These are phyloP conservation scores for Vanessa cardui DNA, from an alignment of 2,888 invertebrate genomes.

Conservation along the genomic window DNA sequence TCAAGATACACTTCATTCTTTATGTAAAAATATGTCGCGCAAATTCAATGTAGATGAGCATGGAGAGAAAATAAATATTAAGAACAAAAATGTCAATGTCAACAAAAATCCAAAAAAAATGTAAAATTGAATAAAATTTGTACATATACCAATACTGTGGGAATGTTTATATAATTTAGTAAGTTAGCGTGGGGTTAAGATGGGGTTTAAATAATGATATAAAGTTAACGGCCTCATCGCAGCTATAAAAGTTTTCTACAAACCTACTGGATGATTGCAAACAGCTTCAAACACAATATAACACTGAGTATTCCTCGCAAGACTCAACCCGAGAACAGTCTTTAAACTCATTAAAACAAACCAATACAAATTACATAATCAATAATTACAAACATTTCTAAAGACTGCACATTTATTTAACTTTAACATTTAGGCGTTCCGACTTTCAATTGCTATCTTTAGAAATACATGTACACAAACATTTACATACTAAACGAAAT, in stretches of 20 bases:
- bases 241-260: constrained; percentile 71
- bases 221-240: constrained; percentile 66
- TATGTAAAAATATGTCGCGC: too few relatives aligned
- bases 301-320: constrained; percentile 35
- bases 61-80: neutral
- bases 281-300: constrained; percentile 35
- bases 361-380: constrained; percentile 27
- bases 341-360: constrained; percentile 37
- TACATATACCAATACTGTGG: constrained; percentile 47
- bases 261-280: constrained; percentile 73
- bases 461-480: constrained; percentile 16
- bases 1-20: too few relatives aligned
- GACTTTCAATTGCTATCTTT: constrained; percentile 22
- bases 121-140: constrained; percentile 23
- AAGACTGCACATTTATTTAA: neutral
- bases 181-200: constrained; percentile 34
- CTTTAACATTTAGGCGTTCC: neutral
- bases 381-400: constrained; percentile 10
- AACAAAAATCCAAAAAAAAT: constrained; percentile 13
- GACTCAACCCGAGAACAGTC: constrained; percentile 38
- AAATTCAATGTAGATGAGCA: constrained; percentile 16
- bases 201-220: constrained; percentile 39
- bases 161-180: constrained; percentile 62
- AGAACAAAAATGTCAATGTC: constrained; percentile 18
- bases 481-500: constrained; percentile 41